Percentiles rank a stretch among this genome's conserved stretches.
These are phyloP conservation scores for Norana najaformis DNA, from an alignment of 2,888 invertebrate genomes.

Conservation along the genomic window DNA sequence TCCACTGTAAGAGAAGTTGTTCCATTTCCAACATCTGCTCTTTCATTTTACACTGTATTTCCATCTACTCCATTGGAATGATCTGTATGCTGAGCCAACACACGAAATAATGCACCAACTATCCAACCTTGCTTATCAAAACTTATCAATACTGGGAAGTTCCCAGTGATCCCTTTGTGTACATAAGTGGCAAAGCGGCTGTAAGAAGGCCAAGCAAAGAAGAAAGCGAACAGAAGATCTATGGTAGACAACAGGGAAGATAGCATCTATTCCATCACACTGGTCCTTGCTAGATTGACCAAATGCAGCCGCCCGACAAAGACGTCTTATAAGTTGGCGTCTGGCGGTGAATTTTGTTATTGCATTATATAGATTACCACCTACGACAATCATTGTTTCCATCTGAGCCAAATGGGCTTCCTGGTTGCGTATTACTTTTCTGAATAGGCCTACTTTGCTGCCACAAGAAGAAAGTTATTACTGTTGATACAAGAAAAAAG, in stretches of 20 bases:
- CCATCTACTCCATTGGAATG: neutral
- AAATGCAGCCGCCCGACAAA: neutral
- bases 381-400: neutral
- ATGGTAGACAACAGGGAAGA: neutral
- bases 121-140: neutral
- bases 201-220: neutral
- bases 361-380: slow-evolving; percentile 1
- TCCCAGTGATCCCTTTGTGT: neutral
- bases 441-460: neutral
- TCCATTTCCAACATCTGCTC: neutral
- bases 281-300: slow-evolving; percentile 13
- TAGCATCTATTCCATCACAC: slow-evolving; percentile 1
- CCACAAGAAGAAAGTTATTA: neutral
- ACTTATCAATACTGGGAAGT: neutral
- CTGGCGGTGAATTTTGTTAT: neutral
- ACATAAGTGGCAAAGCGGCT: neutral
- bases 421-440: neutral
- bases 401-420: neutral
- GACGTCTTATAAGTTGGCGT: neutral
- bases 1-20: neutral
- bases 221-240: neutral
- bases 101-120: neutral
- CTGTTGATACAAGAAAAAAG: neutral
- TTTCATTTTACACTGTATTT: neutral
- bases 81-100: neutral